Evolutionary conservation across 2,113 vertebrate genomes (phyloP).

Genomic region (Condylura cristata): DNA sequence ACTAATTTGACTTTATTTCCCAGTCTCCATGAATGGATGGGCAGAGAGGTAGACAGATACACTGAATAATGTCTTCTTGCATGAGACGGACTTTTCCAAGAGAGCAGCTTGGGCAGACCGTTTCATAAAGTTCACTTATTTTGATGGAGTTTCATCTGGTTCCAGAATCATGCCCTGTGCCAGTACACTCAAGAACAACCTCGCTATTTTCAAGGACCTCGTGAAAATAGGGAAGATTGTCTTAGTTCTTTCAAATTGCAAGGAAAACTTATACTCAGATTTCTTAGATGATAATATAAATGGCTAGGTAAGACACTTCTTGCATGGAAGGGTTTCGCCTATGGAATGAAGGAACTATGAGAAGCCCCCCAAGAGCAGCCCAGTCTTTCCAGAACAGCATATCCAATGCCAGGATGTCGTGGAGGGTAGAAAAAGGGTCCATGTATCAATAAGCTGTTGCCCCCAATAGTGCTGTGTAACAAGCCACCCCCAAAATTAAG

Average conservation of each 20-base stretch:
- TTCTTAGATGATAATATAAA: neutral
- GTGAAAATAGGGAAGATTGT: neutral
- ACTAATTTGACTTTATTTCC: neutral
- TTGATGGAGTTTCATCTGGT: neutral
- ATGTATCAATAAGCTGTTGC: neutral
- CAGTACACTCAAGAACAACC: neutral
- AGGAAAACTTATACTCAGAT: neutral
- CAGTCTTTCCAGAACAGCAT: neutral
- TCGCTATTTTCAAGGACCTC: neutral
- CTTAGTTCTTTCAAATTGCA: neutral
- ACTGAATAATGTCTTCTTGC: neutral
- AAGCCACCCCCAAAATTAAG: neutral
- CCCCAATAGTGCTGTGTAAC: neutral
- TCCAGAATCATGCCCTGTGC: neutral
- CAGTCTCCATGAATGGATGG: neutral
- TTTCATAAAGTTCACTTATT: slow-evolving; percentile 2
- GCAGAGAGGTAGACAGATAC: neutral
- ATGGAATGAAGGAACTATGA: neutral
- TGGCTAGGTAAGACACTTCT: neutral
- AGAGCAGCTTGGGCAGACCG: neutral
- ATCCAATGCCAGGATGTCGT: neutral
- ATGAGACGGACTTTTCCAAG: neutral
- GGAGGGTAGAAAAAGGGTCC: neutral
- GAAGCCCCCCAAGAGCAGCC: neutral
- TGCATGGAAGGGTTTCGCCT: neutral